Percentiles rank a stretch among this genome's conserved stretches.
Evolutionary conservation across 2,888 invertebrate genomes (phyloP).

Genomic region (Lasioglossum villosulum): DNA sequence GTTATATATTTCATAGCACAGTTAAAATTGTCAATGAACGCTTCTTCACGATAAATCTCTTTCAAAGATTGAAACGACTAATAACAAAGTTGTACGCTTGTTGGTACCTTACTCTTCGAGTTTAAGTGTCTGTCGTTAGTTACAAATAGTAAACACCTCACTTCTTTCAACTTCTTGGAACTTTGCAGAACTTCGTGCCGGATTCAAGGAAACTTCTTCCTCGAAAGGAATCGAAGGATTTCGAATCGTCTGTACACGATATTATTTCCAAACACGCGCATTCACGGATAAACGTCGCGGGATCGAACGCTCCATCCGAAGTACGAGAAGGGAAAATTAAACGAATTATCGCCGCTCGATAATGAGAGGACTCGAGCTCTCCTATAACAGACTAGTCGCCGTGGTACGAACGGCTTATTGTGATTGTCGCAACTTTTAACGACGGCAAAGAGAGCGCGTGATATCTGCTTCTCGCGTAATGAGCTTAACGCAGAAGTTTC

Average conservation of each 20-base stretch:
- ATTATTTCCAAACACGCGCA: neutral
- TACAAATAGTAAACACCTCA: neutral
- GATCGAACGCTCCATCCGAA: neutral
- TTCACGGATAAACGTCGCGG: neutral
- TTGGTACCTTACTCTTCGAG: neutral
- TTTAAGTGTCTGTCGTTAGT: neutral
- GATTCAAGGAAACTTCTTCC: neutral
- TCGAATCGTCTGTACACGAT: neutral
- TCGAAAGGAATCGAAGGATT: neutral
- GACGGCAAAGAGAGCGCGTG: slow-evolving; percentile 43
- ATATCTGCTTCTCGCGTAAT: slow-evolving; percentile 62
- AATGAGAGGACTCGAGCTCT: slow-evolving; percentile 44
- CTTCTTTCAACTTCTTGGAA: neutral
- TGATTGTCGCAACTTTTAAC: slow-evolving; percentile 66
- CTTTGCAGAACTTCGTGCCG: neutral
- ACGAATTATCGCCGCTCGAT: slow-evolving; percentile 47
- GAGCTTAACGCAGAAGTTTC: slow-evolving; percentile 68
- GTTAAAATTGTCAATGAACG: no score
- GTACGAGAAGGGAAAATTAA: slow-evolving; percentile 34
- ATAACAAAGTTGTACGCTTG: neutral
- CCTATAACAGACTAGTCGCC: slow-evolving; percentile 46
- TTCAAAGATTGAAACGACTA: neutral
- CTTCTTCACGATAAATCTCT: neutral
- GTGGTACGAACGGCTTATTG: slow-evolving; percentile 51
- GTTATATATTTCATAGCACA: neutral